Base-by-base conservation (phyloP, 2,888 invertebrate species). In the Eustalomyia histrio region DNA sequence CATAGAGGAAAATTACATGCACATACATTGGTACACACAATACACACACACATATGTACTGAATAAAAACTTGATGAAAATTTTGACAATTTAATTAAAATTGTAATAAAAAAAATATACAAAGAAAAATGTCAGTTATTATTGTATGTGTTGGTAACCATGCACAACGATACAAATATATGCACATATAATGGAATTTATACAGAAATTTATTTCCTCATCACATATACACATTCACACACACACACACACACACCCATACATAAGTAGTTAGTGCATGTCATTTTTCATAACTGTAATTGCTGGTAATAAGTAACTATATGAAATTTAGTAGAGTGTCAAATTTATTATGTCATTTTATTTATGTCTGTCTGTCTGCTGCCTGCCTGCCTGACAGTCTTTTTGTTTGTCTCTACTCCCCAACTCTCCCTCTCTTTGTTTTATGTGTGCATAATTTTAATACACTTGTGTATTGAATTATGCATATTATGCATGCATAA, bases 381-480 rank as follows among this genome's bases (percentile, higher is more conserved):
- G 18, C 14, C 60, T 39, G 18, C 18, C 39, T n/a, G 47, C 1
- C 29, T 7, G 29, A 29, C 29, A 29, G 29, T 29, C 47, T 12
- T n/a, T 10, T 24, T 9, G 10, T 29, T 14, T 52, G 24, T 58
- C 24, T 52, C 24, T 39, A 16, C 39, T 58, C 50, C 29, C n/a
- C 35, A 5, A 35, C 29, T 29, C 29, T 29, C 29, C 1, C 7
- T 75, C 35, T 47, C 12, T 47, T 58, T 74, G 63, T 74, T 33
- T 71, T 74, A 29, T 79, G 18, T 61, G 7, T 75, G 71, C 76
- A 76, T 72, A 76, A 76, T 72, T 76, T 76, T 67, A 50, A 67
- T 72, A 57, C 80, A 72, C 76, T 72, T 76, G 76, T 71, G 69
- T 79, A 80, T 74, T 79, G 57, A 68, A 74, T 74, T 68, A 68